Evolutionary conservation across 2,113 vertebrate genomes (phyloP).

Genomic region (Salvelinus namaycush): DNA sequence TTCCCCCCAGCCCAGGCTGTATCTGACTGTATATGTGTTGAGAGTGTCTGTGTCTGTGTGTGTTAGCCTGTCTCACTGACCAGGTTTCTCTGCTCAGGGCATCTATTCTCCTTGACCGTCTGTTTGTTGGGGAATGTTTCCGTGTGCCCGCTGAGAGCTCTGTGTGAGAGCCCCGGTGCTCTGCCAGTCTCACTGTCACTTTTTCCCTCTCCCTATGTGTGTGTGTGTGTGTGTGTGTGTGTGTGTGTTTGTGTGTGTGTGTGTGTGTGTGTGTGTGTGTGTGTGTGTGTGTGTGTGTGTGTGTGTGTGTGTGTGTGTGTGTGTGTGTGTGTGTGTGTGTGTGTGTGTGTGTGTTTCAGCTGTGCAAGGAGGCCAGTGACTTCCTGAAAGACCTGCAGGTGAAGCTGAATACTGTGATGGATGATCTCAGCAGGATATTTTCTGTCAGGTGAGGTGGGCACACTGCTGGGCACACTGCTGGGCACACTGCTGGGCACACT

Average conservation of each 20-base stretch:
- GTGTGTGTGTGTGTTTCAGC: conserved; percentile 62
- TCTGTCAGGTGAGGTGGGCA: conserved; percentile 83
- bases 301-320: conserved; percentile 6
- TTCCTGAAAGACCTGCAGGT: conserved; percentile 95
- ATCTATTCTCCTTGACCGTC: not conserved
- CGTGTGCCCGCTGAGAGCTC: not conserved
- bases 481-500: no score
- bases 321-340: not conserved
- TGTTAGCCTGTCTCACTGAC: not conserved
- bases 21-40: conserved; percentile 1
- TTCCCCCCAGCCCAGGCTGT: not conserved
- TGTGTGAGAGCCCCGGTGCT: not conserved
- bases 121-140: conserved; percentile 10
- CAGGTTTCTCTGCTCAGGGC: not conserved
- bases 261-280: not conserved
- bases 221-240: not conserved
- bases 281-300: not conserved
- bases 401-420: conserved; percentile 96
- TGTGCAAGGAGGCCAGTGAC: conserved; percentile 94
- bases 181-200: not conserved
- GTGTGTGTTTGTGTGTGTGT: not conserved
- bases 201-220: not conserved
- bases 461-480: not conserved
- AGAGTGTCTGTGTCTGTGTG: not conserved
- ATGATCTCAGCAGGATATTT: conserved; percentile 94